Base-by-base conservation (phyloP, 2,113 vertebrate genomes). In the Epinephelus cyanopodus region DNA sequence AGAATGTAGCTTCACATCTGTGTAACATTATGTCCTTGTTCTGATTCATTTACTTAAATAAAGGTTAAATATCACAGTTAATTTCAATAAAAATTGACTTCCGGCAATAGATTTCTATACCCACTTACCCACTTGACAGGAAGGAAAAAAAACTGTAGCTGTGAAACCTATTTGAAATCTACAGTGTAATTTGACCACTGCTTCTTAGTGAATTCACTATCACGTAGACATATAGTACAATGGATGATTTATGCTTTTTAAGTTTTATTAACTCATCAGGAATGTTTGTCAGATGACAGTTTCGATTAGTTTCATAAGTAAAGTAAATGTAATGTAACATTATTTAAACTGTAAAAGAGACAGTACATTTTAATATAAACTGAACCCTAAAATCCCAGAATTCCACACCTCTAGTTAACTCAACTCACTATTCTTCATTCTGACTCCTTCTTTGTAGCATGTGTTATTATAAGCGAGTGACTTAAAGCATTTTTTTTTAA, bases 391-490 rank as follows among this genome's bases (percentile, higher is more conserved):
- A 77, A 50, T 52, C 5, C n/a, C 45, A 60, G 33, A 63, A 70
- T 61, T 63, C 29, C 5, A 23, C 63, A 67, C 13, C 47, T 66
- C 0, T 53, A n/a, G 1, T n/a, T 25, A 67, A 61, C 39, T 25
- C 58, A 71, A 6, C 68, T 67, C 37, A 33, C 53, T 52, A 1
- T 74, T 54, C 45, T 79, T 18, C 53, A 15, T 27, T 75, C 19
- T 64, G 50, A 56, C 37, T 18, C 19, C 12, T 39, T 70, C 54
- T 10, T 42, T 53, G 70, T 50, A 39, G 42, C 42, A 7, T 25
- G 63, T 79, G 48, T 77, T 76, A 74, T 82, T 64, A 76, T 70
- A 74, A 86, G 70, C 54, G 53, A 79, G 48, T 75, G 39, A 66
- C 5, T 68, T 82, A 50, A 64, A 64, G 57, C 61, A 54, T 60